Percentiles rank a stretch among this genome's conserved stretches.
Evolutionary conservation across 2,888 invertebrate species (phyloP).

Genomic region (Sarcophaga rosellei): DNA sequence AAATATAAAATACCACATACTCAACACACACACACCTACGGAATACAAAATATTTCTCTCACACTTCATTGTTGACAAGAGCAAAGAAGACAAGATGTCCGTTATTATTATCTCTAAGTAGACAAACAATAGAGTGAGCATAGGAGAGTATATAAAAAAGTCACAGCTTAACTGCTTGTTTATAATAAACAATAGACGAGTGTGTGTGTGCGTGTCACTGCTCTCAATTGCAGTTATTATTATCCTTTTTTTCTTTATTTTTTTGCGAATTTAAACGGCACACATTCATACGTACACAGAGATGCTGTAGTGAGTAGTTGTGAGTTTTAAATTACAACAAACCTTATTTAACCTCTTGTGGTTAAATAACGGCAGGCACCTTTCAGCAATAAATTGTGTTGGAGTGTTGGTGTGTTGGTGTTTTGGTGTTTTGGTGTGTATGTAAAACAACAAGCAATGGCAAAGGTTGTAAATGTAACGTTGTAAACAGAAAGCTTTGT

Average conservation of each 20-base stretch:
- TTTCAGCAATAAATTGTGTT: slow-evolving; percentile 12
- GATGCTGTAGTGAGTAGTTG: background rate
- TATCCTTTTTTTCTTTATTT: background rate
- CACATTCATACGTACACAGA: slow-evolving; percentile 1
- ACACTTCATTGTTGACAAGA: background rate
- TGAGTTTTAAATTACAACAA: slow-evolving; percentile 16
- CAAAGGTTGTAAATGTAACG: background rate
- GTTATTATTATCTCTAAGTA: background rate
- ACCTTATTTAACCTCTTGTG: slow-evolving; percentile 19
- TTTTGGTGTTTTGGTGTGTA: background rate
- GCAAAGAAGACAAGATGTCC: background rate
- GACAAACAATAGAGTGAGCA: background rate
- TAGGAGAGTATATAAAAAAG: background rate
- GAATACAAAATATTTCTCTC: background rate
- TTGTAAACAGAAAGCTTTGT: background rate
- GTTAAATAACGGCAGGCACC: background rate
- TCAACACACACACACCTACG: background rate
- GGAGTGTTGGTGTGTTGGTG: too few relatives aligned
- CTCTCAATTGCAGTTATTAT: background rate
- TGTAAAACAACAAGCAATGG: background rate
- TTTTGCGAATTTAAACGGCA: background rate
- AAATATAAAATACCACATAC: background rate
- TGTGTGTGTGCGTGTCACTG: background rate
- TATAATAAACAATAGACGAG: background rate
- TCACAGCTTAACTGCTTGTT: background rate